These are phyloP conservation scores for Spermophilus dauricus DNA, from an alignment of 2,113 vertebrate genomes.

Conservation along the genomic window DNA sequence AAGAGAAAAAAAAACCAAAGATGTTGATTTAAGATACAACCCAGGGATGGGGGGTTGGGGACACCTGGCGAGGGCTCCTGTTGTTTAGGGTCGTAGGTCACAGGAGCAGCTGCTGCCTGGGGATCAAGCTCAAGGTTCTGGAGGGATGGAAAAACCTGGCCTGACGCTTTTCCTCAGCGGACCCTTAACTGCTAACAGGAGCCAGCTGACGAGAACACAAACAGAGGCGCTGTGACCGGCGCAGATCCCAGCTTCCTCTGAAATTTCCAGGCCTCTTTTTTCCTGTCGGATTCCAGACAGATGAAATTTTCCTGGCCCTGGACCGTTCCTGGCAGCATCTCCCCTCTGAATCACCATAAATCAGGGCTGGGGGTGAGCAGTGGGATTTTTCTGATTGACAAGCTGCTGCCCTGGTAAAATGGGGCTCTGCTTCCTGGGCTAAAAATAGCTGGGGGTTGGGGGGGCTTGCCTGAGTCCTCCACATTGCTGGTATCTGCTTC, in stretches of 20 bases:
- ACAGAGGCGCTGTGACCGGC: slow-evolving; percentile 92
- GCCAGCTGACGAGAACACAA: slow-evolving; percentile 91
- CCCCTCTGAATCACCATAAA: slow-evolving; percentile 88
- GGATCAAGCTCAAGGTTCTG: slow-evolving; percentile 85
- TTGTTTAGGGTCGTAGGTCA: slow-evolving; percentile 82
- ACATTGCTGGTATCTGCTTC: slow-evolving; percentile 4
- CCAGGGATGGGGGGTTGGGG: background rate
- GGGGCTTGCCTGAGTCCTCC: background rate
- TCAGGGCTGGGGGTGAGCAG: slow-evolving; percentile 73
- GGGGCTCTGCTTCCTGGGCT: slow-evolving; percentile 57
- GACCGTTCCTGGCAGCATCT: slow-evolving; percentile 84
- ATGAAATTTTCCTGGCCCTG: slow-evolving; percentile 97
- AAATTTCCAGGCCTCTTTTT: slow-evolving; percentile 94
- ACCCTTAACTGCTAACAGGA: slow-evolving; percentile 82
- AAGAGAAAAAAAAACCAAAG: slow-evolving; percentile 28
- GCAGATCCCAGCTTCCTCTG: slow-evolving; percentile 95
- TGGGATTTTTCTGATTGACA: slow-evolving; percentile 78
- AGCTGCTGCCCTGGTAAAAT: slow-evolving; percentile 57
- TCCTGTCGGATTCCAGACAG: slow-evolving; percentile 97
- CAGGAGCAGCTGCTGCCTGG: slow-evolving; percentile 85
- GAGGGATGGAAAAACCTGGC: slow-evolving; percentile 89
- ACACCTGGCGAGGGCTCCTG: slow-evolving; percentile 72
- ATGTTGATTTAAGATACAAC: slow-evolving; percentile 72
- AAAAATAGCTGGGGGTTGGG: slow-evolving; percentile 52
- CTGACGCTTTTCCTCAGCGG: slow-evolving; percentile 89